Evolutionary conservation across 2,888 invertebrate genomes (phyloP), one percentile per base, ranked within the genome.

Genomic region (Macroteleia sp.): DNA sequence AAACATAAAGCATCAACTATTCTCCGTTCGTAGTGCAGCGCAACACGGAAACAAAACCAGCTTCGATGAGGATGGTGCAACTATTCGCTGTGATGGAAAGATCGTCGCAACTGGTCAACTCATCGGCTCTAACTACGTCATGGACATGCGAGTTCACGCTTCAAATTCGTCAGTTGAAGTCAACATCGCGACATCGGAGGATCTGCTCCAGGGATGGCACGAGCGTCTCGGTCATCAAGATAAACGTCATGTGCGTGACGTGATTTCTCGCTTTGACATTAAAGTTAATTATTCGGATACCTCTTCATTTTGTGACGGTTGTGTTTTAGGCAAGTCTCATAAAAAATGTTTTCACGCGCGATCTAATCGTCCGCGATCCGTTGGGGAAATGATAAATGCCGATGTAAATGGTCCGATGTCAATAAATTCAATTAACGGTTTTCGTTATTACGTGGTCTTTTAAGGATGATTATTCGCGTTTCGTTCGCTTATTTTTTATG

Each of bases 121-220:
- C 57, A 66, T 42, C 44, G 56, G 41, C 67, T 42, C 50, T 36
- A 56, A 41, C 9, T 82, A 83, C 32, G 42, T 77, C 19, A 75
- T 83, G 77, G 57, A 83, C 41, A 74, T 82, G 32, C 80, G 73
- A 14, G 79, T 81, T 36, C 25, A 61, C 32, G 32, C 20, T 34
- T 62, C 81, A 25, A 44, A 80, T 25, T 20, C 57, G 16, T 50
- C 28, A 30, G 73, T 52, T 19, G 71, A 81, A 42, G 42, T 66
- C 16, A 79, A 81, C 54, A 64, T 80, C 28, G 77, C 81, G 30
- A 48, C 79, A 32, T 30, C 30, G 30, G 77, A 75, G 28, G 16
- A 80, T n/a, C 67, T 82, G 6, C n/a, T n/a, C n/a, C 84, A 81
- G 28, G 80, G 77, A 36, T 83, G 81, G 80, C 81, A 83, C n/a